phyloP scores from a whole-genome alignment of 2,797 vertebrate genomes.

The Rallus crepitans region DNA sequence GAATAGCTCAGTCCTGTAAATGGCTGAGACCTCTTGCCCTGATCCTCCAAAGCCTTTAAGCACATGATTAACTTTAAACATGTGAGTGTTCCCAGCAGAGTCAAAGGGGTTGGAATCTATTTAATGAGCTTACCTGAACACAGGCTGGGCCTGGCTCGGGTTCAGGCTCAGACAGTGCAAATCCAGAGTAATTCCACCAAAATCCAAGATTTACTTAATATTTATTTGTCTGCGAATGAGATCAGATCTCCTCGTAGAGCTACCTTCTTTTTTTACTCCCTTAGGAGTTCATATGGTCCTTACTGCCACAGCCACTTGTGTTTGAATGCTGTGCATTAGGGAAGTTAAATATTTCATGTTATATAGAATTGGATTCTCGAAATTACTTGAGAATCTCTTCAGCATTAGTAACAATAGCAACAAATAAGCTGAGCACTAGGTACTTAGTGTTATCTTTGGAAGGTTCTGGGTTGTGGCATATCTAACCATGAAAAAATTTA shows the following conservation, averaged over 20 bases:
- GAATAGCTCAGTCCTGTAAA: background rate
- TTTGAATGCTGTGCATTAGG: background rate
- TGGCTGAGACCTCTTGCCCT: conserved; percentile 14
- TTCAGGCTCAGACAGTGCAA: conserved; percentile 17
- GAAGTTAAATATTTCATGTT: background rate
- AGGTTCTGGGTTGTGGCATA: background rate
- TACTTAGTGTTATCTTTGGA: accelerated
- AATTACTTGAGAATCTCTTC: background rate
- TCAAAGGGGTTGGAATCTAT: background rate
- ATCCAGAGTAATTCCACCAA: conserved; percentile 32
- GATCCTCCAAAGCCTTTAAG: conserved; percentile 25
- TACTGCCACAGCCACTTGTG: background rate
- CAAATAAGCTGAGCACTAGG: background rate
- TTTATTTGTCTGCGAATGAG: conserved; percentile 22
- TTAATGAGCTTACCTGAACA: conserved; percentile 46
- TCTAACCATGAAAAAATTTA: background rate
- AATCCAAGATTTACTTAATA: conserved; percentile 28
- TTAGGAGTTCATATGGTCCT: background rate
- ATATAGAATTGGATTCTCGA: background rate
- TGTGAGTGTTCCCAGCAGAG: background rate
- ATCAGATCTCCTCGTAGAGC: background rate
- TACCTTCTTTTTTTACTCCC: background rate
- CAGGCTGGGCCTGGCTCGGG: background rate
- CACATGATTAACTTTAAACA: background rate
- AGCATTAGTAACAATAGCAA: background rate